Evolutionary conservation across 2,797 vertebrate species (phyloP), one percentile per base, ranked within the genome.

Genomic region (Lemur catta): DNA sequence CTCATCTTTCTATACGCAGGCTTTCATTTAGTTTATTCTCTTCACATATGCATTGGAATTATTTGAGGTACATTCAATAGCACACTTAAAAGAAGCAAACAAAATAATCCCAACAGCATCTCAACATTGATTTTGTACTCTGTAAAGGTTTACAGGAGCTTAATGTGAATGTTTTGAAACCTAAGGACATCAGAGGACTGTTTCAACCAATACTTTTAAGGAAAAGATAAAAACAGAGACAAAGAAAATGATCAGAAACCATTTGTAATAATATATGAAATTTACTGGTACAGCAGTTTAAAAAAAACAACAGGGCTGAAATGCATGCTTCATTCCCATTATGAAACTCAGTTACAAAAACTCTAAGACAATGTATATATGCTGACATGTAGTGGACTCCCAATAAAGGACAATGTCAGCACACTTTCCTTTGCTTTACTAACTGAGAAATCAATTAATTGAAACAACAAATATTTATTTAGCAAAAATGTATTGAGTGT

Each of bases 11-110:
- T 82, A 0, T 10, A 65, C 15, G 43, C 41, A 33, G 38, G 7
- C 69, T 98, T 86, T 52, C 59, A 91, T 95, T 97, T 43, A 61
- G 2, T 57, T 95, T 97, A 14, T 86, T 46, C 75, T 86, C 72
- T 65, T 95, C 97, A 96, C 35, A 81, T 48, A 57, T 20, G 4
- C 76, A 75, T 82, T 91, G 80, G 7, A 91, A 93, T 26, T 26
- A 9, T 71, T 80, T 15, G 67, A 96, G 59, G 20, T 72, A 2
- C 22, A 28, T 80, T 96, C 71, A 94, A 86, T 41, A 35, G 65
- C 55, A 74, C 13, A 33, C 41, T 88, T 94, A 17, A 33, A 86
- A 87, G 75, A 92, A 79, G 50, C 71, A 95, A 48, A 33, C 57
- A 95, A 84, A 94, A 81, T n/a, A 96, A 84, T 91, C 61, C 33